A percentile compares a stretch with the other conserved stretches of the same genome.
Evolutionary conservation across 2,797 vertebrate species (phyloP).

Genomic region (Synanceia verrucosa): DNA sequence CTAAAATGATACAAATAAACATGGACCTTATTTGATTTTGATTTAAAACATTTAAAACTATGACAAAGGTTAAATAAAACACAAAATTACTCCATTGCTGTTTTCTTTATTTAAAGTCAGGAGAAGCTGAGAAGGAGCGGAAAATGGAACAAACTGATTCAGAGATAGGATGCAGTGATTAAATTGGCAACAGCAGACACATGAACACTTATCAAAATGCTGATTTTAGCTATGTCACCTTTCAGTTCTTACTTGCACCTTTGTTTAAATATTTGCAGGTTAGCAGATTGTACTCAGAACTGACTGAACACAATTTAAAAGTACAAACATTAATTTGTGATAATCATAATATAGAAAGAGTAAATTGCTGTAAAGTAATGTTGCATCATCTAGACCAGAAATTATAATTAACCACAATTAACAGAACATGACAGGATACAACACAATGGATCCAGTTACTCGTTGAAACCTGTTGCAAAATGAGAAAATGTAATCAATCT

Average conservation of each 20-base stretch:
- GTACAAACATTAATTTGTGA: background rate
- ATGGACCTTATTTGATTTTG: too few species aligned
- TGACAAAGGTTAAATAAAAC: background rate
- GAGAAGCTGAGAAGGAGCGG: constrained; percentile 34
- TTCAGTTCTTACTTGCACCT: background rate
- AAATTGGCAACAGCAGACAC: background rate
- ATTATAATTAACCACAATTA: constrained; percentile 2
- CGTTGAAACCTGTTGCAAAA: constrained; percentile 61
- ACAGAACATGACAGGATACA: constrained; percentile 1
- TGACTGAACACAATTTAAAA: constrained; percentile 20
- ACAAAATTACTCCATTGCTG: background rate
- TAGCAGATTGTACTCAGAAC: background rate
- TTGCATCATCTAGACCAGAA: constrained; percentile 4
- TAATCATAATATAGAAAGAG: constrained; percentile 4
- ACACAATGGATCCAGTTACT: constrained; percentile 52
- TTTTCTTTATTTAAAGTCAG: constrained; percentile 56
- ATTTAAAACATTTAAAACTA: too few species aligned
- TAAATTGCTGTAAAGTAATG: background rate
- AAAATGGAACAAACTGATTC: constrained; percentile 3
- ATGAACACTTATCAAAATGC: background rate
- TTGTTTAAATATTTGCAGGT: constrained; percentile 5
- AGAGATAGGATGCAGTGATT: constrained; percentile 10
- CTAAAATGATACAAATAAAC: too few species aligned
- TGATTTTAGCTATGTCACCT: constrained; percentile 5
- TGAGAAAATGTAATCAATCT: constrained; percentile 2